Conservation (phyloP, 2,797 vertebrate species). For the Martes flavigula region DNA sequence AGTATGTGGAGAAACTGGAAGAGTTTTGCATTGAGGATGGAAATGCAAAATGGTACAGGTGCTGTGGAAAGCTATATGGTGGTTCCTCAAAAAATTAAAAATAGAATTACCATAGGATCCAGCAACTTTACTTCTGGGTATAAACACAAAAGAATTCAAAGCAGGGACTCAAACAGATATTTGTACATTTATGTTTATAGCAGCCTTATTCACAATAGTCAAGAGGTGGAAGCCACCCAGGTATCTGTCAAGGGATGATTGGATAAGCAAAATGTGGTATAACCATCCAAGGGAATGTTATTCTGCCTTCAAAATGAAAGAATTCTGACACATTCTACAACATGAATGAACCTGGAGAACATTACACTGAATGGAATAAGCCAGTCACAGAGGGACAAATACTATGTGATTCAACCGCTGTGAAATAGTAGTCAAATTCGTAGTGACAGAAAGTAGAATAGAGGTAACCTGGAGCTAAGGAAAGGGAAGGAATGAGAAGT, state of each 20-base stretch:
- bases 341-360: background rate
- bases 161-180: no score
- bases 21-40: no score
- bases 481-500: background rate
- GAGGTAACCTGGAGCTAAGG: background rate
- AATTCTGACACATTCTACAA: background rate
- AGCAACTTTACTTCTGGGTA: no score
- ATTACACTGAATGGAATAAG: background rate
- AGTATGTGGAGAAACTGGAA: no score
- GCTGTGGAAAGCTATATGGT: no score
- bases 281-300: background rate
- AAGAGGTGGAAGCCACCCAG: background rate
- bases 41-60: no score
- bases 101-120: no score
- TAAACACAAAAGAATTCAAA: no score
- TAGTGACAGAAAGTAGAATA: background rate
- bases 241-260: background rate
- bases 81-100: no score
- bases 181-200: no score
- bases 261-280: background rate
- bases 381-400: background rate
- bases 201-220: no score
- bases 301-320: background rate
- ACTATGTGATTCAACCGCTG: background rate
- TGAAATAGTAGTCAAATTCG: background rate